phyloP scores from a whole-genome alignment of 2,113 vertebrate genomes.

The Anas platyrhynchos region DNA sequence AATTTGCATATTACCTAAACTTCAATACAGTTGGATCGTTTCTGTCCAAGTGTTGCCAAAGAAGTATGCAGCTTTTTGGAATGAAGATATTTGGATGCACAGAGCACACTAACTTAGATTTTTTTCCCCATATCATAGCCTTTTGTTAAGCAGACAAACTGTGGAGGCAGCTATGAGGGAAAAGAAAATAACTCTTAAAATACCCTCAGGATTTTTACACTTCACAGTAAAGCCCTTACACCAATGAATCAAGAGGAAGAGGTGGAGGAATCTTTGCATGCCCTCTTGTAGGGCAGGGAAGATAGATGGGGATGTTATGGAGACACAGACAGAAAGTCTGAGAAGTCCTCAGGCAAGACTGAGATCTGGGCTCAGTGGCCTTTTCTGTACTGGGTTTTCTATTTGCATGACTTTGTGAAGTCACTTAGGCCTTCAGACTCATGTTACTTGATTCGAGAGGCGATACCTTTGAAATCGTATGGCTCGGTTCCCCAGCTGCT shows the following conservation, averaged over 20 bases:
- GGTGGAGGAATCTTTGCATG: not conserved
- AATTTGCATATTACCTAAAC: not conserved
- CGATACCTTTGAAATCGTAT: not conserved
- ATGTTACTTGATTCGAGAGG: not conserved
- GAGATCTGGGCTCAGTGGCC: not conserved
- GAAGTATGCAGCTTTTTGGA: not conserved
- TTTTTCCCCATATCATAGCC: not conserved
- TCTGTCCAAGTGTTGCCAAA: not conserved
- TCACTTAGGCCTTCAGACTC: not conserved
- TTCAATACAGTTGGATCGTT: not conserved
- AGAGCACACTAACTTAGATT: not conserved
- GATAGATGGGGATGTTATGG: not conserved
- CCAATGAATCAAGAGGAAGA: not conserved
- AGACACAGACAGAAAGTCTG: not conserved
- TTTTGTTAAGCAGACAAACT: not conserved
- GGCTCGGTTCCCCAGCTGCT: not conserved
- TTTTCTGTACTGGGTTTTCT: not conserved
- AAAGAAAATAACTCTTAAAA: not conserved
- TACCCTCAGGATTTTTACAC: not conserved
- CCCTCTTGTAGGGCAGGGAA: not conserved
- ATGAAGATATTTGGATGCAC: not conserved
- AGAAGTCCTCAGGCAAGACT: not conserved
- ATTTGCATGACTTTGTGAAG: not conserved
- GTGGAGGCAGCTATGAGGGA: not conserved
- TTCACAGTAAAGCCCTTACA: not conserved